Evolutionary conservation across 2,797 vertebrate species (phyloP).

Genomic region (Gallirallus australis): DNA sequence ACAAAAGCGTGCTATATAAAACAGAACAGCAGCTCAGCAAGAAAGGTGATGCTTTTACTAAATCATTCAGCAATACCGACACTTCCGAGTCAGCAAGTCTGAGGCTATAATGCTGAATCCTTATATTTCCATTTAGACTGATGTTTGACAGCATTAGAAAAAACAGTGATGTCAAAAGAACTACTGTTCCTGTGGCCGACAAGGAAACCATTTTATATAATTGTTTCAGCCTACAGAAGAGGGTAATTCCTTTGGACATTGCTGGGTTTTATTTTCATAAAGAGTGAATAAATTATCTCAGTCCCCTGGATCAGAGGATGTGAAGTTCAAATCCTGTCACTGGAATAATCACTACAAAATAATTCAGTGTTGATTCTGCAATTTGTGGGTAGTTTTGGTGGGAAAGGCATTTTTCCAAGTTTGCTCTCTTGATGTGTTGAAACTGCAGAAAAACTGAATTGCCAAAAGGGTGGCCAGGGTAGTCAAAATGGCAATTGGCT

Average conservation of each 20-base stretch:
- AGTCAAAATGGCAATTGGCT: conserved; percentile 52
- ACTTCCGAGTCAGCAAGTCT: conserved; percentile 16
- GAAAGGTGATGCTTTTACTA: background rate
- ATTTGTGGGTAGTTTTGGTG: conserved; percentile 75
- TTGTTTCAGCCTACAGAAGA: conserved; percentile 67
- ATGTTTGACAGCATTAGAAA: conserved; percentile 46
- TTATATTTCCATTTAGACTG: conserved; percentile 32
- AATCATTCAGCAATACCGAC: background rate
- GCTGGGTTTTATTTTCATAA: conserved; percentile 62
- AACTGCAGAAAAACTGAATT: conserved; percentile 70
- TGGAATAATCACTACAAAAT: conserved; percentile 70
- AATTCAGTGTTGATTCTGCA: conserved; percentile 76
- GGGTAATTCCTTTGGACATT: conserved; percentile 62
- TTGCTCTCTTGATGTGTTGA: conserved; percentile 61
- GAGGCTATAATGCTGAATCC: background rate
- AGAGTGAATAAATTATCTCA: conserved; percentile 73
- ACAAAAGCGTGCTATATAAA: background rate
- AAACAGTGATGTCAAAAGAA: conserved; percentile 47
- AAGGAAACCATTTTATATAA: conserved; percentile 71
- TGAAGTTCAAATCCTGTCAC: conserved; percentile 61
- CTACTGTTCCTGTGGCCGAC: conserved; percentile 62
- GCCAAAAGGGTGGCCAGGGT: conserved; percentile 56
- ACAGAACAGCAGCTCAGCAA: background rate
- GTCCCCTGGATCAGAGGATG: conserved; percentile 60
- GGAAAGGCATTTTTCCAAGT: conserved; percentile 69